These are phyloP conservation scores for Halocaridina rubra DNA, from an alignment of 2,888 invertebrate genomes.

Conservation along the genomic window DNA sequence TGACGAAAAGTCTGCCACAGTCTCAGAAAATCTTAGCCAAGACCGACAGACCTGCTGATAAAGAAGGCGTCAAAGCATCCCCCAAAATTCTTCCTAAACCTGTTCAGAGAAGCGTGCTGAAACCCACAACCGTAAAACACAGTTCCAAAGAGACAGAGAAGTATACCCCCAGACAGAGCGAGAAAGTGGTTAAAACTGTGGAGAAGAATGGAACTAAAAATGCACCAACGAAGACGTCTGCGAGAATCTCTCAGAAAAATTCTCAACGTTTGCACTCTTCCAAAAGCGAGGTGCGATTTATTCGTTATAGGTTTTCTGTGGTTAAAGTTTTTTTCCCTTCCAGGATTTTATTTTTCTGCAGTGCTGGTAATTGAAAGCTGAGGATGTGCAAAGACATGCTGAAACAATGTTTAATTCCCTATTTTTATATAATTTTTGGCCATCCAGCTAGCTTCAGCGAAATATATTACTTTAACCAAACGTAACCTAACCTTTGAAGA, in stretches of 20 bases:
- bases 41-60: neutral
- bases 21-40: neutral
- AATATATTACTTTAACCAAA: too few species aligned
- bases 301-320: too few species aligned
- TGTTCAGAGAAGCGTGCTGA: neutral
- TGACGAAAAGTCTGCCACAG: neutral
- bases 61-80: neutral
- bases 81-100: neutral
- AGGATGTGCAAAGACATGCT: neutral
- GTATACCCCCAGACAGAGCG: neutral
- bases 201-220: neutral
- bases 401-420: neutral
- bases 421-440: too few species aligned
- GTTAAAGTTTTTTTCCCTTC: too few species aligned
- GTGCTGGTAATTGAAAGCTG: too few species aligned
- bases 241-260: neutral
- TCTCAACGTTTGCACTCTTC: too few species aligned
- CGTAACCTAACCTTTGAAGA: too few species aligned
- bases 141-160: conserved; percentile 10
- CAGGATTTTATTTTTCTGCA: too few species aligned
- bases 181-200: neutral
- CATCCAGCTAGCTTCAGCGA: too few species aligned
- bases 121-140: neutral
- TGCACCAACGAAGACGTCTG: neutral
- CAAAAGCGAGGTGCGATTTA: too few species aligned